Conservation (phyloP, 2,113 vertebrate genomes). For the Seriola quinqueradiata region DNA sequence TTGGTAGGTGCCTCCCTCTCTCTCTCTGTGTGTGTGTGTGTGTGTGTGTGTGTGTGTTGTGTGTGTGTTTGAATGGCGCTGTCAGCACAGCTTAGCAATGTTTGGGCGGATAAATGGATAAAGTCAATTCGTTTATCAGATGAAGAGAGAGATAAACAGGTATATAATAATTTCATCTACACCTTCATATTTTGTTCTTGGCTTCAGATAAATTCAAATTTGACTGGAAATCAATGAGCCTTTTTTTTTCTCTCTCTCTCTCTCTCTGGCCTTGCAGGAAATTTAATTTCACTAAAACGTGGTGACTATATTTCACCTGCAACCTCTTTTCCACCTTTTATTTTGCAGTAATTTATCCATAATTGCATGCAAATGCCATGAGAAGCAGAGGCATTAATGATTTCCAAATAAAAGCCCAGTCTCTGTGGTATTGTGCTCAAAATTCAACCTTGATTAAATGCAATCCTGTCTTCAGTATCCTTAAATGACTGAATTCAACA, state of each 20-base stretch:
- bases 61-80: constrained; percentile 7
- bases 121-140: constrained; percentile 3
- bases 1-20: constrained; percentile 71
- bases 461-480: neutral
- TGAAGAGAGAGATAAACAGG: neutral
- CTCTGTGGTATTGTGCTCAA: neutral
- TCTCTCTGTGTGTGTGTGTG: constrained; percentile 27
- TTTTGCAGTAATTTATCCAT: neutral
- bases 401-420: neutral
- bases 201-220: neutral
- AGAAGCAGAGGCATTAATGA: neutral
- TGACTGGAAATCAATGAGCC: constrained; percentile 5
- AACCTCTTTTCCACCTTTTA: neutral
- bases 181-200: neutral
- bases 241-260: too few relatives aligned
- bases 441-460: neutral
- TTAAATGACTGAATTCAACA: neutral
- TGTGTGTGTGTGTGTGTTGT: constrained; percentile 28
- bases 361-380: neutral
- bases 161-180: neutral
- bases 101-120: constrained; percentile 50
- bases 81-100: constrained; percentile 47
- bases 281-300: constrained; percentile 2
- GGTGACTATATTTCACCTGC: neutral
- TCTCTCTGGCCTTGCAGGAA: neutral